Conservation (phyloP, 2,888 invertebrate genomes). For the Hydropsyche betteni region DNA sequence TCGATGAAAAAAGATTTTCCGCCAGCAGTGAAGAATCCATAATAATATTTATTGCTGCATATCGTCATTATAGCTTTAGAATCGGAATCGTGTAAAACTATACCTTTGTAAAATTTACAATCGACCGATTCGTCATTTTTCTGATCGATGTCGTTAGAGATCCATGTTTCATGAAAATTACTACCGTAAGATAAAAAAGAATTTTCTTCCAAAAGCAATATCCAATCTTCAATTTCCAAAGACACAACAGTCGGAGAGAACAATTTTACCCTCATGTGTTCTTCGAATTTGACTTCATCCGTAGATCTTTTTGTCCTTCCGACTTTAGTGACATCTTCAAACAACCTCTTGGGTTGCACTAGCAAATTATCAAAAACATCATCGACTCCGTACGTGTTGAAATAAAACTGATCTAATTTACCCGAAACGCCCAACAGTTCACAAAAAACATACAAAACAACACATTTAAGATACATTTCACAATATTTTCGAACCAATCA, state of each 20-base stretch:
- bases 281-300: slow-evolving; percentile 19
- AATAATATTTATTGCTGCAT: slow-evolving; percentile 48
- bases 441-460: not conserved
- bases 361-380: slow-evolving; percentile 45
- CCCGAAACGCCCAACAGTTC: too few species aligned
- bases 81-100: slow-evolving; percentile 43
- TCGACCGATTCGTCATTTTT: slow-evolving; percentile 12
- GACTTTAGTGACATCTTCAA: not conserved
- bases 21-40: slow-evolving; percentile 48
- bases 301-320: slow-evolving; percentile 39
- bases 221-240: slow-evolving; percentile 49
- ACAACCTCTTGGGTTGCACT: slow-evolving; percentile 41
- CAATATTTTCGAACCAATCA: not conserved
- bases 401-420: not conserved
- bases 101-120: slow-evolving; percentile 48
- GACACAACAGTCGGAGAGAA: slow-evolving; percentile 39
- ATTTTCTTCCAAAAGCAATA: slow-evolving; percentile 49
- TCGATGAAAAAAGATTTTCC: slow-evolving; percentile 50
- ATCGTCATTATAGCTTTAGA: slow-evolving; percentile 51
- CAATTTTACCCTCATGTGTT: slow-evolving; percentile 33
- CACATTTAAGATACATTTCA: not conserved
- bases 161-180: slow-evolving; percentile 45
- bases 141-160: slow-evolving; percentile 17
- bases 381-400: slow-evolving; percentile 30
- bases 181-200: slow-evolving; percentile 42